Base-by-base conservation (phyloP, 2,113 vertebrate genomes). In the Labrus mixtus region DNA sequence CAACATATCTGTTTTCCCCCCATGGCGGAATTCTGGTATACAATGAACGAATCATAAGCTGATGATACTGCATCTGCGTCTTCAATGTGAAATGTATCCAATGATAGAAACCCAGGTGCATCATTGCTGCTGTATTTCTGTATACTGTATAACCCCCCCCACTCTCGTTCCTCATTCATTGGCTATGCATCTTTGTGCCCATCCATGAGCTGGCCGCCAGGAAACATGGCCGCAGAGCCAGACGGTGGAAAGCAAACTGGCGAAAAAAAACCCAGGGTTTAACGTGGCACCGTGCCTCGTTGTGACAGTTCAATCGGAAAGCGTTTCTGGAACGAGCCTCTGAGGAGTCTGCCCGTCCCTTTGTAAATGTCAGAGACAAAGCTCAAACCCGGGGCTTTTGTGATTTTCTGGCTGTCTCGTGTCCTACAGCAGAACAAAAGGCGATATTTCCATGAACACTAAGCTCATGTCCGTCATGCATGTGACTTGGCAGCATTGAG, bases 341-440 rank as follows among this genome's bases (percentile, higher is more conserved):
- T 54, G 85, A 75, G 56, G 70, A 65, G 68, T 89, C 90, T 79
- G 61, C 82, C 76, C 61, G 69, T 63, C 67, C 50, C 73, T 86
- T 75, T 81, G 81, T 83, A 89, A 92, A 92, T 90, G 90, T 87
- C 89, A 90, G 6, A 67, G 50, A 84, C 68, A 45, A 81, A 73
- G 58, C 61, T 60, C 60, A 89, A 90, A 86, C 83, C 83, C 78
- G 86, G 87, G 69, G 71, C 76, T 67, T 87, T 81, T 84, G 85
- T 89, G 78, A 63, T 58, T 55, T 36, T 3, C 67, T 76, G 83
- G 84, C 76, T 55, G 73, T 43, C 48, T 57, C 48, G n/a, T 64
- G 75, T 73, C 83, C 86, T 79, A 74, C 70, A 20, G 83, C 76
- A 61, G 62, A 79, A 86, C 73, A 82, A 86, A 81, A 79, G 73